phyloP scores from a whole-genome alignment of 2,113 vertebrate genomes.

The Lepus americanus region DNA sequence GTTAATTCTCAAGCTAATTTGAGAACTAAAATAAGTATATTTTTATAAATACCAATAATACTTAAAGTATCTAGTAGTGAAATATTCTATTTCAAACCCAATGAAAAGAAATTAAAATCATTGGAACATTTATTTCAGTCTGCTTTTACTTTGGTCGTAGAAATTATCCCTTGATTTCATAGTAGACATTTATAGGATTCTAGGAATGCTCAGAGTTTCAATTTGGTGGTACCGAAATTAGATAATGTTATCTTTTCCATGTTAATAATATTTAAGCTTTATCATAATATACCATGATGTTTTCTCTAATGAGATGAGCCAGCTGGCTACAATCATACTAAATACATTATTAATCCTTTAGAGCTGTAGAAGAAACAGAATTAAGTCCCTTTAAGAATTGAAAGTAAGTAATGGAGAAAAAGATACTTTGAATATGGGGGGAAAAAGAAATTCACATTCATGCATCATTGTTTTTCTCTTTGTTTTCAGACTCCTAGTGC shows the following conservation, averaged over 20 bases:
- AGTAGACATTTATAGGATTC: not conserved
- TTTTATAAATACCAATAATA: slow-evolving; percentile 30
- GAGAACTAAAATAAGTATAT: not conserved
- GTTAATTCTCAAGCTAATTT: not conserved
- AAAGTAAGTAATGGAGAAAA: slow-evolving; percentile 4
- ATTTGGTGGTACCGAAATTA: not conserved
- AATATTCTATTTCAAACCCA: slow-evolving; percentile 23
- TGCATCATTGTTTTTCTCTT: slow-evolving; percentile 6
- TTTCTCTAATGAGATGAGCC: not conserved
- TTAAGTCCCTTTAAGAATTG: not conserved
- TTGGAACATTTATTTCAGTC: not conserved
- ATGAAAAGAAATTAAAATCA: not conserved
- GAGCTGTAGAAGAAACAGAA: not conserved
- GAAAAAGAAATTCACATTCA: not conserved
- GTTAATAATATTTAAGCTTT: not conserved
- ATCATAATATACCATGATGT: not conserved
- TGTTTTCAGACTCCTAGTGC: not conserved
- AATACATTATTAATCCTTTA: not conserved
- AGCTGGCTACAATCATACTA: not conserved
- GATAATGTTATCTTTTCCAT: not conserved
- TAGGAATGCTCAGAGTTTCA: not conserved
- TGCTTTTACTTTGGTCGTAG: slow-evolving; percentile 1
- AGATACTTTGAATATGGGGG: not conserved
- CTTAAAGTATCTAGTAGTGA: not conserved
- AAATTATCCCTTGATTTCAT: not conserved